Evolutionary conservation across 2,888 invertebrate genomes (phyloP).

Genomic region (Lutraria lutraria): DNA sequence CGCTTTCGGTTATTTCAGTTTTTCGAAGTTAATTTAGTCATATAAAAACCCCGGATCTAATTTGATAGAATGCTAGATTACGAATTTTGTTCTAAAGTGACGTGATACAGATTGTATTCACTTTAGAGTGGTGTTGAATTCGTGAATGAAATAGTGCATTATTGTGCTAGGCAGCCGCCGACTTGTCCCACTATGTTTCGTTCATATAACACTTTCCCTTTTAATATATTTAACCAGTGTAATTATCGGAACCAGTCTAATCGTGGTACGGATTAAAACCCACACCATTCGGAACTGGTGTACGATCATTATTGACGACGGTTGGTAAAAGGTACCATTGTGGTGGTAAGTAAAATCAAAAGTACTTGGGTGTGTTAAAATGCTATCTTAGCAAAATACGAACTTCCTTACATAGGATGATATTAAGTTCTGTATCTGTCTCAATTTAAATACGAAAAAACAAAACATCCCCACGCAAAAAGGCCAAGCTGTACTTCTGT

Average conservation of each 20-base stretch:
- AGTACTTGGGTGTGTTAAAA: no score
- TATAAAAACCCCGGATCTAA: background rate
- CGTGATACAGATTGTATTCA: background rate
- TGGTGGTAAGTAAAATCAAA: no score
- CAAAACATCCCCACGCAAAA: no score
- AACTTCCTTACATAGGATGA: no score
- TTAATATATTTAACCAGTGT: background rate
- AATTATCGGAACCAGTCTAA: background rate
- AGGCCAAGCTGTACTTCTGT: no score
- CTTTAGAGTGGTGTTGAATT: background rate
- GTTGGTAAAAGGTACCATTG: no score
- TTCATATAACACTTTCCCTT: background rate
- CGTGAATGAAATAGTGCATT: background rate
- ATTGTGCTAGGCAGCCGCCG: background rate
- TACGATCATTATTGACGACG: background rate
- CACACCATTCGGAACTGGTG: background rate
- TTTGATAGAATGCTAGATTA: background rate
- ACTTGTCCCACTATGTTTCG: background rate
- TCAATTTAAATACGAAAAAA: no score
- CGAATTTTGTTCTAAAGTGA: background rate
- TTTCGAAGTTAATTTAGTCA: background rate
- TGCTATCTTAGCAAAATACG: no score
- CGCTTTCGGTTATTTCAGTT: background rate
- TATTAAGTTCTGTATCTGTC: no score
- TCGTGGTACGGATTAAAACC: constrained; percentile 10